phyloP scores from a whole-genome alignment of 2,888 invertebrate genomes.

The Drepana falcataria region DNA sequence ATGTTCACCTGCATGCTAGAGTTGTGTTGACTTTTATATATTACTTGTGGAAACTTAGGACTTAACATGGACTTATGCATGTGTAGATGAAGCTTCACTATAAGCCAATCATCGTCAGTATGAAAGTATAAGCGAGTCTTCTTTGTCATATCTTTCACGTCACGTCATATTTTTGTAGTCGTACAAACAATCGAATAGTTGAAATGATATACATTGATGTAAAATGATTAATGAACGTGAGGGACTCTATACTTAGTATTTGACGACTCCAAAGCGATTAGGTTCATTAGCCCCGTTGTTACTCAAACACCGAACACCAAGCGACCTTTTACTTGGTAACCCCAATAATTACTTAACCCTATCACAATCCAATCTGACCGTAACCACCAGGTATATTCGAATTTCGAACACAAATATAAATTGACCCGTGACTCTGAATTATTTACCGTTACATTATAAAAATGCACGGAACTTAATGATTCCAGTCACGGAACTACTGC shows the following conservation, averaged over 20 bases:
- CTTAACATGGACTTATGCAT: no score
- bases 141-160: no score
- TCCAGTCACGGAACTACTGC: constrained; percentile 30
- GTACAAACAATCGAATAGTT: no score
- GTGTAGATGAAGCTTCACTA: no score
- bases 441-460: constrained; percentile 21
- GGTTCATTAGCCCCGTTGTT: background rate
- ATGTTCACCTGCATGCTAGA: no score
- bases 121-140: no score
- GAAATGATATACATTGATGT: background rate
- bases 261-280: background rate
- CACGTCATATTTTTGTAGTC: no score
- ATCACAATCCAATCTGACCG: constrained; percentile 5
- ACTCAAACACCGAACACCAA: background rate
- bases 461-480: constrained; percentile 32
- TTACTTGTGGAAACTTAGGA: no score
- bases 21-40: no score
- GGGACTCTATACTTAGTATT: background rate
- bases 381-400: constrained; percentile 3
- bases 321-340: background rate
- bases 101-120: no score
- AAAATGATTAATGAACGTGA: background rate
- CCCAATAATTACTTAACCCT: constrained; percentile 3
- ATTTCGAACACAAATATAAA: constrained; percentile 4
- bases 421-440: constrained; percentile 7